Evolutionary conservation across 1,140 invertebrate genomes (phyloP), one percentile per base, ranked within the genome.

Genomic region (Octopus sinensis): DNA sequence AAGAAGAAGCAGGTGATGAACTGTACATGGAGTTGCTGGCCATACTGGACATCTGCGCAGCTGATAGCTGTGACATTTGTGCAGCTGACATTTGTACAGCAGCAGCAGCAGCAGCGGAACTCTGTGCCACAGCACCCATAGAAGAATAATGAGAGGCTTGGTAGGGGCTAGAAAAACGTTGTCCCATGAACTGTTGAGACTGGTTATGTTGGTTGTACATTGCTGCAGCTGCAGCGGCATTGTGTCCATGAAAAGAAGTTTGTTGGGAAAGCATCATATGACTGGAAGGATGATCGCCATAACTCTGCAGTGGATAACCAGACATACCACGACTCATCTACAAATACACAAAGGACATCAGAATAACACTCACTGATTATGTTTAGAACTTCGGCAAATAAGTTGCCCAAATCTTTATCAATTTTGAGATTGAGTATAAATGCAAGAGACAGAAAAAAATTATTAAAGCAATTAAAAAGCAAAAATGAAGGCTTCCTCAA

Each of bases 131-230:
- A 73, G 68, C 17, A 23, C 68, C 68, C 68, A 73, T 73, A 73
- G 68, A 73, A 73, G 68, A 23, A n/a, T 53, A 78, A 75, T 71
- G 84, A 53, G 84, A 79, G 12, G 83, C 54, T 62, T 71, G 76
- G 81, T 79, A 82, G 82, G 85, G 84, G 62, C 80, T 81, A 75
- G 80, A 76, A 76, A 54, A 71, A 13, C 52, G 80, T 76, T 81
- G 83, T 30, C 71, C 75, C n/a, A 81, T 79, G 62, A 80, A 84
- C 80, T 84, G 83, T 53, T 85, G 84, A 51, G 82, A 82, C 75
- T 79, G 81, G 17, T n/a, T 82, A 43, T 84, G 83, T 13, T 84
- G 81, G 13, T 76, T 83, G 23, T 81, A 77, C 17, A 77, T 17
- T 23, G 68, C 68, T 13, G 68, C 68, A n/a, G 76, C 76, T 23